These are phyloP conservation scores for Corythornis madagascariensis DNA, from an alignment of 2,113 vertebrate genomes.

Conservation along the genomic window DNA sequence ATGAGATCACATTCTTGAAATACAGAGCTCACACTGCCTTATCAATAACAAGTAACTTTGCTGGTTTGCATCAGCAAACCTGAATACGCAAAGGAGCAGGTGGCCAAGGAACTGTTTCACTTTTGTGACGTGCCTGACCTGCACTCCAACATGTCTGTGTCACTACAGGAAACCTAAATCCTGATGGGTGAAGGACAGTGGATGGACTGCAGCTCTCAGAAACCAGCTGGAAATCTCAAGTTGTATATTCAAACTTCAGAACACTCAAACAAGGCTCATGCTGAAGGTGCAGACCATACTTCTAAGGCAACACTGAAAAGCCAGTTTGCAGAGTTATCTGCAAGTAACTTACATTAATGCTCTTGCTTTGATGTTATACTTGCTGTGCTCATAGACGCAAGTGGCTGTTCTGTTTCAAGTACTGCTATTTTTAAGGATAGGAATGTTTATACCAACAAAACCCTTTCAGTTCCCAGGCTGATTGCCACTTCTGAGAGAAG, in stretches of 20 bases:
- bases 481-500: too few species aligned
- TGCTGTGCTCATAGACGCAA: not conserved
- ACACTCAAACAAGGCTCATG: too few species aligned
- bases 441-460: not conserved
- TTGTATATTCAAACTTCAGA: not conserved
- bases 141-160: rapidly evolving
- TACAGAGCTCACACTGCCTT: not conserved
- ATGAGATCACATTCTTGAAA: not conserved
- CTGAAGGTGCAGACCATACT: rapidly evolving
- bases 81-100: rapidly evolving
- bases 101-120: not conserved
- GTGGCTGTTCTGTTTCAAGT: not conserved
- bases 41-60: not conserved
- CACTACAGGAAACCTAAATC: not conserved
- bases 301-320: too few species aligned
- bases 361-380: too few species aligned
- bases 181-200: rapidly evolving
- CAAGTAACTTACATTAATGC: too few species aligned
- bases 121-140: too few species aligned
- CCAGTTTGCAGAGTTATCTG: not conserved
- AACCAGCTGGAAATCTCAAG: not conserved
- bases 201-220: not conserved
- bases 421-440: not conserved
- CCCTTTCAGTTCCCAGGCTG: not conserved
- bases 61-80: not conserved